These are phyloP conservation scores for Rhagoletis pomonella DNA, from an alignment of 1,140 invertebrate species.

Conservation along the genomic window DNA sequence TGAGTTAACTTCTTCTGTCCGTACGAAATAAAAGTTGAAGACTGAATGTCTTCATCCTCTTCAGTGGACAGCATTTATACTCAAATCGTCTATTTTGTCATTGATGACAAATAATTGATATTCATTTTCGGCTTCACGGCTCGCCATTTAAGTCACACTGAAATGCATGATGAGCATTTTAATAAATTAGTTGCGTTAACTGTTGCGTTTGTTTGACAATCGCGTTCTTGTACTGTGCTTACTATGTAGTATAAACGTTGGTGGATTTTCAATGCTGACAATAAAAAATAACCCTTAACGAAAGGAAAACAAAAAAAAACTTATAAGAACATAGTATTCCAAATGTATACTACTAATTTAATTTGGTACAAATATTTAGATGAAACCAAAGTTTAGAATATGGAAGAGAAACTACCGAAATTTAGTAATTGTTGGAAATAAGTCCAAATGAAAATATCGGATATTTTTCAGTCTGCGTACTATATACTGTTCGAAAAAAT, in stretches of 20 bases:
- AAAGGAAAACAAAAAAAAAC: constrained; percentile 4
- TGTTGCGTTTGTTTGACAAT: too few relatives aligned
- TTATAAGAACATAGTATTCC: neutral
- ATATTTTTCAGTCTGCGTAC: neutral
- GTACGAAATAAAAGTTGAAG: constrained; percentile 46
- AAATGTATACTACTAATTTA: constrained; percentile 7
- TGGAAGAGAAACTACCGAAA: too few relatives aligned
- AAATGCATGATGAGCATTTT: constrained; percentile 53
- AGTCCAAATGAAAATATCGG: too few relatives aligned
- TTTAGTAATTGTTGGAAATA: too few relatives aligned
- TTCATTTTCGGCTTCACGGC: constrained; percentile 52
- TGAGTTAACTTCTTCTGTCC: constrained; percentile 47
- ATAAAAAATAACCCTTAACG: neutral
- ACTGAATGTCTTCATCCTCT: constrained; percentile 54
- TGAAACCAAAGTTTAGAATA: constrained; percentile 1
- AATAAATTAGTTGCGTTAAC: constrained; percentile 33
- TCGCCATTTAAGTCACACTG: constrained; percentile 5
- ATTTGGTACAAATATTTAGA: neutral
- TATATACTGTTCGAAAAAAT: too few relatives aligned
- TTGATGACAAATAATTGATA: constrained; percentile 56
- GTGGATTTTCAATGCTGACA: neutral
- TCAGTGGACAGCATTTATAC: constrained; percentile 55
- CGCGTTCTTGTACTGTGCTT: neutral
- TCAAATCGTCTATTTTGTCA: constrained; percentile 33
- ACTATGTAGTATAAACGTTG: neutral